Evolutionary conservation across 1,140 invertebrate genomes (phyloP).

Genomic region (Drosophila ficusphila): DNA sequence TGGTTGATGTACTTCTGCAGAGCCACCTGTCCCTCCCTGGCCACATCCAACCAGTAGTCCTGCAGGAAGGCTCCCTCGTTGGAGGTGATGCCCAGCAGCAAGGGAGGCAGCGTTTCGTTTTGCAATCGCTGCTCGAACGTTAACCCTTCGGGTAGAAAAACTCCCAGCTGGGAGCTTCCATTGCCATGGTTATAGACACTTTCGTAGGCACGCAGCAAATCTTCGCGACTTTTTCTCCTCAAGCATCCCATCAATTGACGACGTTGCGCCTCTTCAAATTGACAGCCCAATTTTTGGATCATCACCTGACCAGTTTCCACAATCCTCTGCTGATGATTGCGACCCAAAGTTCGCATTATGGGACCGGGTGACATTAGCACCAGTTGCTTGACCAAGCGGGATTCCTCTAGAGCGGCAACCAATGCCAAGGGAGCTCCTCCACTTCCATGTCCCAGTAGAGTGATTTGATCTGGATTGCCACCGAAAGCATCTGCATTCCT

Average conservation of each 20-base stretch:
- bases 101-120: slow-evolving; percentile 71
- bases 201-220: slow-evolving; percentile 86
- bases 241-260: slow-evolving; percentile 86
- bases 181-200: slow-evolving; percentile 86
- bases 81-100: slow-evolving; percentile 83
- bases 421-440: slow-evolving; percentile 62
- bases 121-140: slow-evolving; percentile 64
- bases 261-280: slow-evolving; percentile 76
- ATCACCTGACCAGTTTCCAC: slow-evolving; percentile 86
- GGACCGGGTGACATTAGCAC: slow-evolving; percentile 91
- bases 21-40: slow-evolving; percentile 84
- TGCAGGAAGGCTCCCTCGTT: slow-evolving; percentile 86
- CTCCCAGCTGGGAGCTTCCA: slow-evolving; percentile 85
- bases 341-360: slow-evolving; percentile 78
- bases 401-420: slow-evolving; percentile 23
- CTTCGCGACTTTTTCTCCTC: slow-evolving; percentile 85
- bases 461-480: slow-evolving; percentile 88
- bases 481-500: slow-evolving; percentile 90
- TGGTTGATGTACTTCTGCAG: slow-evolving; percentile 85
- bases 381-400: slow-evolving; percentile 20
- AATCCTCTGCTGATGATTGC: slow-evolving; percentile 70
- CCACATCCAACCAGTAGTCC: slow-evolving; percentile 85
- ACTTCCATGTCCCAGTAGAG: slow-evolving; percentile 88
- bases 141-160: slow-evolving; percentile 85
- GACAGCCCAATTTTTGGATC: slow-evolving; percentile 85